Evolutionary conservation across 2,888 invertebrate species (phyloP), one percentile per base, ranked within the genome.

Genomic region (Pediacus dermestoides): DNA sequence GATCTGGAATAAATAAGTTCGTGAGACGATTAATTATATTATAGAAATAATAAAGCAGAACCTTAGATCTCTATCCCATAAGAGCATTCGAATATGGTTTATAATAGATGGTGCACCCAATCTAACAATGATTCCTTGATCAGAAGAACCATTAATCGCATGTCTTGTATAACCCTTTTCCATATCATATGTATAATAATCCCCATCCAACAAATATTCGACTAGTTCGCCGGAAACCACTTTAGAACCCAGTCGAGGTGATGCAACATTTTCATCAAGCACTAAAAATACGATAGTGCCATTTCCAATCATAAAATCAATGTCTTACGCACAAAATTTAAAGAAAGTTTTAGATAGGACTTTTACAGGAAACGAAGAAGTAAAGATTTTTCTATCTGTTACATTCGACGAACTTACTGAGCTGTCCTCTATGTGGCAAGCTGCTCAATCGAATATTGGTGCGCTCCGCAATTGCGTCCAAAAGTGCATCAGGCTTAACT

Each of bases 41-140:
- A 94, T 3, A 84, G 85, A 72, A 93, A 94, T 1, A 85, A 86
- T 52, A 87, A 83, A 61, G 13, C 68, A 66, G 3, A 34, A 81
- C 73, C 92, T 82, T 64, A 82, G 79, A 67, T 97, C 96, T 41
- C 85, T 76, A 71, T 97, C 97, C 94, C 95, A 96, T 7, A 99
- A 76, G 54, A 95, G 74, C 78, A 99, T 80, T 41, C 84, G 81
- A 41, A 99, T 80, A 61, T 93, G 88, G 75, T 99, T 99, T 57
- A 99, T 80, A 61, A 97, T 94, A 66, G 85, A 90, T 52, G 84
- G 81, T 33, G 84, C 80, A 49, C 82, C 82, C 37, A 96, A 76
- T 58, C 88, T 85, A 30, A 96, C 83, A 4, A 88, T 78, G 63
- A 96, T 93, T 42, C 91, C 88, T 65, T 83, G 80, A 68, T 82